These are phyloP conservation scores for Eumerus sabulonum DNA, from an alignment of 2,888 invertebrate species.

Conservation along the genomic window DNA sequence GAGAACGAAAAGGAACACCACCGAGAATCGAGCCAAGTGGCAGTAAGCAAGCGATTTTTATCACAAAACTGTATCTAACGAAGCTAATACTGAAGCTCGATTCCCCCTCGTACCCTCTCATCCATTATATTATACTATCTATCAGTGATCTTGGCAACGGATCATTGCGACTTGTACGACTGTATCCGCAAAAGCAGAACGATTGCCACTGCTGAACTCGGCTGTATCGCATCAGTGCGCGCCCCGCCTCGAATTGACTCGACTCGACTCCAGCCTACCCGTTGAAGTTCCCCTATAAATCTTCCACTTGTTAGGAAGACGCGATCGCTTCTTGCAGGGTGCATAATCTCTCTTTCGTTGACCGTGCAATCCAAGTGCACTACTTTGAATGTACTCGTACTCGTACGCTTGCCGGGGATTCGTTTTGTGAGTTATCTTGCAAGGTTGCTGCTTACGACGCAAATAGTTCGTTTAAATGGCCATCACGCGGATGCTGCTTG, in stretches of 20 bases:
- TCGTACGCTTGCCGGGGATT: constrained; percentile 5
- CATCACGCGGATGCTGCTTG: constrained; percentile 39
- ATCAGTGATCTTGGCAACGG: constrained; percentile 55
- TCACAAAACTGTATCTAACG: constrained; percentile 66
- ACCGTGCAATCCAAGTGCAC: constrained; percentile 41
- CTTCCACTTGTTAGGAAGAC: constrained; percentile 63
- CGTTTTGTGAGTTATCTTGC: constrained; percentile 56
- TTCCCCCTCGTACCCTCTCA: too few relatives aligned
- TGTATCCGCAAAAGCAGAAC: constrained; percentile 47
- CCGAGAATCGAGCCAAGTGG: constrained; percentile 28
- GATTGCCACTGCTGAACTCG: constrained; percentile 35
- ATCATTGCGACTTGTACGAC: constrained; percentile 44
- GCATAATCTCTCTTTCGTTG: constrained; percentile 27
- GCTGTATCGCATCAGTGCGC: not conserved
- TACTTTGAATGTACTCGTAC: constrained; percentile 54
- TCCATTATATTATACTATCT: constrained; percentile 40
- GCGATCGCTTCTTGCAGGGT: constrained; percentile 29
- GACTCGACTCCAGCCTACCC: constrained; percentile 1
- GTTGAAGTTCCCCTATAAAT: constrained; percentile 61
- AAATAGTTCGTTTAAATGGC: constrained; percentile 59
- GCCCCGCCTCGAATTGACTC: constrained; percentile 47
- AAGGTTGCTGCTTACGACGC: constrained; percentile 43
- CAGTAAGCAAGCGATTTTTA: constrained; percentile 54
- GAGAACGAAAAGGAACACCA: constrained; percentile 17
- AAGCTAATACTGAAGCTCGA: constrained; percentile 51